Conservation (phyloP, 2,888 invertebrate species). For the Euclidia mi region DNA sequence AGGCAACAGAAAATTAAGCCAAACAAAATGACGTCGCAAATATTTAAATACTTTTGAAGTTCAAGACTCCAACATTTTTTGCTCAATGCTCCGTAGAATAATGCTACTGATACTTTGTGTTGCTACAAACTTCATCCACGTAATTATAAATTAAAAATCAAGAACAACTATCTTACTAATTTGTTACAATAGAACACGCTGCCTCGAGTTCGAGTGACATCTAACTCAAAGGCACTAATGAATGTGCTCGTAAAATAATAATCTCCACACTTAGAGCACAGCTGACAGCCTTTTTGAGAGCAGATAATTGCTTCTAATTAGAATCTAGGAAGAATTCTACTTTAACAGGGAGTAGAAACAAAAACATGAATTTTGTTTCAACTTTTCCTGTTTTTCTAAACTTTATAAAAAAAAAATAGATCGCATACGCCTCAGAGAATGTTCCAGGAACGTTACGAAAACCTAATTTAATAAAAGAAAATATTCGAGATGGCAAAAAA, state of each 20-base stretch:
- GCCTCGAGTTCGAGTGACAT: not conserved
- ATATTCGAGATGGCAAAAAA: not conserved
- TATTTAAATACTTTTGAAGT: too few relatives aligned
- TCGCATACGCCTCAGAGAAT: not conserved
- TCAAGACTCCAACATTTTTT: too few relatives aligned
- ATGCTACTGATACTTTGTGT: too few relatives aligned
- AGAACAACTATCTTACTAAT: conserved; percentile 12
- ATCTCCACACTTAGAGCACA: not conserved
- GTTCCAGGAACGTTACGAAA: conserved; percentile 10
- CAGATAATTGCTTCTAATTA: conserved; percentile 4
- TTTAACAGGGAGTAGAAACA: not conserved
- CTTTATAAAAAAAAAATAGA: conserved; percentile 8
- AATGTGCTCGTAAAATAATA: conserved; percentile 16
- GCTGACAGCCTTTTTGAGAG: conserved; percentile 1
- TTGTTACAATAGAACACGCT: conserved; percentile 10
- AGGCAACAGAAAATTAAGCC: not conserved
- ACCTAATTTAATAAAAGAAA: conserved; percentile 18
- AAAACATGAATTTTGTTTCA: conserved; percentile 1
- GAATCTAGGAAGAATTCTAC: not conserved
- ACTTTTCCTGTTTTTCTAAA: not conserved
- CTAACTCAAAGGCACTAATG: conserved; percentile 10
- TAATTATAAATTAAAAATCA: too few relatives aligned
- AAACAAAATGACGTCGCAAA: not conserved
- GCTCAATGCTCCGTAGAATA: too few relatives aligned
- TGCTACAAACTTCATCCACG: not conserved